A percentile compares a stretch with the other conserved stretches of the same genome.
Evolutionary conservation across 2,797 vertebrate genomes (phyloP).

Genomic region (Poeciliopsis presidionis): DNA sequence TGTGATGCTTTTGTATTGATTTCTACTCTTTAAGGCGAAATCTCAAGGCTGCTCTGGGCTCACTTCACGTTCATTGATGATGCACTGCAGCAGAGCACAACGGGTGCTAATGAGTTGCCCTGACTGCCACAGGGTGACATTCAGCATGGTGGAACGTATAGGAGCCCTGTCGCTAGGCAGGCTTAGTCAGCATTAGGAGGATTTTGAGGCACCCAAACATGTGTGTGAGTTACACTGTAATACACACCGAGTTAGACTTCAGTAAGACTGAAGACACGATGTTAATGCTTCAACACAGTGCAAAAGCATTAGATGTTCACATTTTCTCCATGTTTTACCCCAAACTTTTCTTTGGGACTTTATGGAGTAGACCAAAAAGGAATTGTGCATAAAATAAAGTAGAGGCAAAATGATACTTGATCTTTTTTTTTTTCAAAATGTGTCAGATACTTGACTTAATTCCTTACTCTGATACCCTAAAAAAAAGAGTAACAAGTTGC

Average conservation of each 20-base stretch:
- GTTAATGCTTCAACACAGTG: not conserved
- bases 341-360: not conserved
- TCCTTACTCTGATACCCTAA: not conserved
- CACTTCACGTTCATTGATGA: slow-evolving; percentile 37
- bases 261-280: not conserved
- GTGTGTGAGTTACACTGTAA: slow-evolving; percentile 19
- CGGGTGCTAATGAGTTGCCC: slow-evolving; percentile 50
- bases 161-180: slow-evolving; percentile 25
- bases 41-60: slow-evolving; percentile 28
- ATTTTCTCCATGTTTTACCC: not conserved
- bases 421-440: not conserved
- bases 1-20: slow-evolving; percentile 33
- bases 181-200: slow-evolving; percentile 16
- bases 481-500: not conserved
- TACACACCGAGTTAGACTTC: not conserved
- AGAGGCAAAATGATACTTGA: not conserved
- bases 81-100: slow-evolving; percentile 31
- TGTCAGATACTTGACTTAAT: not conserved
- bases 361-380: not conserved
- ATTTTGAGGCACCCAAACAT: slow-evolving; percentile 15
- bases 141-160: slow-evolving; percentile 20
- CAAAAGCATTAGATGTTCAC: not conserved
- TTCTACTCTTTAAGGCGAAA: slow-evolving; percentile 34
- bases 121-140: slow-evolving; percentile 52
- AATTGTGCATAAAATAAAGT: not conserved